Base-by-base conservation (phyloP, 1,140 invertebrate genomes). In the Drosophila kikkawai region DNA sequence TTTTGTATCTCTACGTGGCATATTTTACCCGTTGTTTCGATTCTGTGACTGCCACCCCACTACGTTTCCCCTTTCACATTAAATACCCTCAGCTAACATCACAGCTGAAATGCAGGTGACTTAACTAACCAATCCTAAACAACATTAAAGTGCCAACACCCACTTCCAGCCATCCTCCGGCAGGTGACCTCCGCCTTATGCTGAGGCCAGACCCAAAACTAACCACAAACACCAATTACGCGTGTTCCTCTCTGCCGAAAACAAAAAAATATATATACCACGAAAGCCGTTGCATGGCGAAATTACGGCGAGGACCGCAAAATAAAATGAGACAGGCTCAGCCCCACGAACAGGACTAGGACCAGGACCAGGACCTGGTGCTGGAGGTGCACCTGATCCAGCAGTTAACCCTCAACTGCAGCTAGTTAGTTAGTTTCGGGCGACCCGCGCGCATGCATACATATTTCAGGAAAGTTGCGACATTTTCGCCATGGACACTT, bases 211-310 rank as follows among this genome's bases (percentile, higher is more conserved):
- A 36, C 53, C 70, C 37, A 74, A 68, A 75, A 69, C 75, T 59
- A 55, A 64, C 76, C 81, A 50, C 69, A 73, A 76, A 82, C 80
- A 82, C 80, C 80, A 83, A 83, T 83, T 76, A 83, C 75, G 80
- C 80, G 80, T 76, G 26, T 59, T 51, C 70, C 37, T 41, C 50
- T 58, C 68, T 29, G 44, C 44, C 45, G 17, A 61, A 75, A 74
- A 32, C 19, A 61, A 42, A 66, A 61, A 53, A 70, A 36, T 37
- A 53, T 47, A 17, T 56, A 32, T 47, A 69, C 47, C 58, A 71
- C 75, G 44, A 60, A 61, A 57, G 63, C 57, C 48, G 63, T 60
- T 74, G 70, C 29, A 47, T n/a, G 32, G 73, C 55, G 78, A 80
- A 71, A 67, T 67, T 80, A 75, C 53, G 45, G 39, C 42, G 48